phyloP scores from a whole-genome alignment of 2,888 invertebrate species.

The Drosophila melanocephala region DNA sequence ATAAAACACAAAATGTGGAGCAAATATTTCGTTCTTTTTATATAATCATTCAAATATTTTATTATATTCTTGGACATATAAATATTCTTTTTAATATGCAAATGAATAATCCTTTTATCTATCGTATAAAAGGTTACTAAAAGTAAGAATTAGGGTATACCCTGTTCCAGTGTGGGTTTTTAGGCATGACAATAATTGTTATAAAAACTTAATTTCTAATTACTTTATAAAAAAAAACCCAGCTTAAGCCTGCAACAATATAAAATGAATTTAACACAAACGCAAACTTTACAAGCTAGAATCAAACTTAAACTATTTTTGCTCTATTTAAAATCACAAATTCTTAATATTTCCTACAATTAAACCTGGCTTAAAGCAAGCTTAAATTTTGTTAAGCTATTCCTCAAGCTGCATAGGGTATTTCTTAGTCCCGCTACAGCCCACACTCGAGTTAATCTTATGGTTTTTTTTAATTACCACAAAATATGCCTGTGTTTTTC shows the following conservation, averaged over 20 bases:
- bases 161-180: not conserved
- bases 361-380: not conserved
- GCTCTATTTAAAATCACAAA: not conserved
- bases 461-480: constrained; percentile 18
- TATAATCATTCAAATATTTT: not conserved
- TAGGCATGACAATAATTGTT: too few species aligned
- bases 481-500: constrained; percentile 19
- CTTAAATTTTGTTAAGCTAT: not conserved
- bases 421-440: not conserved
- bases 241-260: not conserved
- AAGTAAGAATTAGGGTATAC: not conserved
- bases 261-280: not conserved
- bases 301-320: too few species aligned
- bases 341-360: not conserved
- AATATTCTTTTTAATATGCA: not conserved
- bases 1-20: not conserved
- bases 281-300: not conserved
- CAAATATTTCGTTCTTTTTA: not conserved
- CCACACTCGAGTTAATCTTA: not conserved
- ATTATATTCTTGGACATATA: not conserved
- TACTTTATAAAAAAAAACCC: not conserved
- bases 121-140: not conserved
- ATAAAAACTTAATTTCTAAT: not conserved
- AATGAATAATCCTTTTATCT: not conserved
- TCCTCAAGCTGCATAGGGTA: not conserved